phyloP scores from a whole-genome alignment of 1,140 invertebrate genomes.

The Trissolcus basalis region DNA sequence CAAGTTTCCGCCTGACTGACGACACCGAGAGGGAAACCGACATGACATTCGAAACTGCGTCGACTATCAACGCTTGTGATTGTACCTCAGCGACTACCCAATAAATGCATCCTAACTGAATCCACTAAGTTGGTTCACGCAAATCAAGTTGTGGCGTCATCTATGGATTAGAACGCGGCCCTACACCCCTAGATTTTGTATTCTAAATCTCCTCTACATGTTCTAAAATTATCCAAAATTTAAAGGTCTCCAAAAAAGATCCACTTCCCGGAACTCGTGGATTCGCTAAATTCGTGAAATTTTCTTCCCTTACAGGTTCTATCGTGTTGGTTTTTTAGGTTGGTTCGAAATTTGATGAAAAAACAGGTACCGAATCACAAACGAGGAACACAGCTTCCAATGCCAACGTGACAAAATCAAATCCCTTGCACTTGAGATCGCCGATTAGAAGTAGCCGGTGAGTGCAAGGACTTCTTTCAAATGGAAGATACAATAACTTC shows the following conservation, averaged over 20 bases:
- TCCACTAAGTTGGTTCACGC: background rate
- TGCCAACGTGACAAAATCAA: constrained; percentile 5
- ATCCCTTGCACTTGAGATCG: no score
- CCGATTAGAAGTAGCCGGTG: no score
- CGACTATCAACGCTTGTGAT: constrained; percentile 1
- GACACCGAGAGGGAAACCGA: constrained; percentile 8
- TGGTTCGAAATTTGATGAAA: background rate
- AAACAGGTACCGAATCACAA: constrained; percentile 16
- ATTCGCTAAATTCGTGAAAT: background rate
- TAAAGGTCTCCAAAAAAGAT: no score
- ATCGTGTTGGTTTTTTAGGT: background rate
- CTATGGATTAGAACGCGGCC: no score
- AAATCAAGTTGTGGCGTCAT: background rate
- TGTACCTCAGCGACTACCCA: background rate
- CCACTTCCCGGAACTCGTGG: background rate
- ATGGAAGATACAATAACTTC: no score
- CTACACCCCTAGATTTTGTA: no score
- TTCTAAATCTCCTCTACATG: no score
- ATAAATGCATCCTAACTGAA: background rate
- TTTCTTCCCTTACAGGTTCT: no score
- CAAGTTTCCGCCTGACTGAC: constrained; percentile 8
- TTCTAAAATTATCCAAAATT: no score
- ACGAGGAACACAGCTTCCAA: constrained; percentile 11
- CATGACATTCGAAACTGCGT: constrained; percentile 25
- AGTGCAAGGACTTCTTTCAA: no score